Conservation (phyloP, 2,797 vertebrate species). For the Sparus aurata region DNA sequence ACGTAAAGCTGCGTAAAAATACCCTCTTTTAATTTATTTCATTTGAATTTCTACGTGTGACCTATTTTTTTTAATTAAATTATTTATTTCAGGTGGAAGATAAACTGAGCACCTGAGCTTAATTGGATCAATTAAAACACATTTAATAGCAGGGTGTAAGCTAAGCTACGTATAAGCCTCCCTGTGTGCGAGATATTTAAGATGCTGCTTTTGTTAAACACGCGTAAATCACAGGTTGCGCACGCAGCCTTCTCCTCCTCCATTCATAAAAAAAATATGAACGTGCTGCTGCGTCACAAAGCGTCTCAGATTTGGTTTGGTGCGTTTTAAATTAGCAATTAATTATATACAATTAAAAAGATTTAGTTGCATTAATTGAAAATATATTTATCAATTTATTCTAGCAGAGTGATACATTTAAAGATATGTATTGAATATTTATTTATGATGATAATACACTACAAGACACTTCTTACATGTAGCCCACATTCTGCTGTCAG, state of each 20-base stretch:
- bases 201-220: not conserved
- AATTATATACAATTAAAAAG: not conserved
- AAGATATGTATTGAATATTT: not conserved
- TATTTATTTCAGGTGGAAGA: too few relatives aligned
- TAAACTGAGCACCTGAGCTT: not conserved
- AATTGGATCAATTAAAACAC: not conserved
- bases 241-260: too few relatives aligned
- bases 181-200: not conserved
- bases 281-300: too few relatives aligned
- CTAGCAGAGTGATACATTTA: not conserved
- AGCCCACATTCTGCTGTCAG: too few relatives aligned
- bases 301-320: not conserved
- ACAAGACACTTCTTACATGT: too few relatives aligned
- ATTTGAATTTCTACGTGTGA: not conserved
- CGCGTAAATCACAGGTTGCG: constrained; percentile 4
- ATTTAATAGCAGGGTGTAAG: not conserved
- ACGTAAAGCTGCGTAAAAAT: not conserved
- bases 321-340: not conserved
- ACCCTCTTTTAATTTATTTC: not conserved
- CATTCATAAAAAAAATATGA: too few relatives aligned
- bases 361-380: not conserved
- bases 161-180: not conserved
- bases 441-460: not conserved
- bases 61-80: too few relatives aligned
- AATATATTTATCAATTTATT: not conserved